These are phyloP conservation scores for Podabrus alpinus DNA, from an alignment of 2,888 invertebrate species.

Conservation along the genomic window DNA sequence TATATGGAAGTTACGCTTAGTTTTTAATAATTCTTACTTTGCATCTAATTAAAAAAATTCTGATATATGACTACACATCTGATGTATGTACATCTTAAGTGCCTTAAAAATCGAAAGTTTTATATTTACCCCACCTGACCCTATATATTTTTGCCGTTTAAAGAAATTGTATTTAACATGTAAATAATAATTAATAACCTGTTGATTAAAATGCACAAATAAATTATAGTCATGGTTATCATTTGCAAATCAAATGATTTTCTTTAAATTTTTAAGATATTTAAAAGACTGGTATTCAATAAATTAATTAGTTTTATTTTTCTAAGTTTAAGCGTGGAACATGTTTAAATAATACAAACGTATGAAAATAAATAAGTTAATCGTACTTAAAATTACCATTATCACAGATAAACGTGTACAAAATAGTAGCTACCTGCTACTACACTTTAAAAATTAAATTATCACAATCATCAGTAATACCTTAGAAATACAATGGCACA, in stretches of 20 bases:
- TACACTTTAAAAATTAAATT: neutral
- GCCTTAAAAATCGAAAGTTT: too few species aligned
- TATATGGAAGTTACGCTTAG: too few species aligned
- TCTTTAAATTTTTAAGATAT: too few species aligned
- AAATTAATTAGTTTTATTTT: neutral
- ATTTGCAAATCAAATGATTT: neutral
- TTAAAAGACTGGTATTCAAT: neutral
- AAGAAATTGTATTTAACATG: too few species aligned
- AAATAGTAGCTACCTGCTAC: neutral
- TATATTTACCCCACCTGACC: too few species aligned
- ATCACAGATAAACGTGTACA: neutral
- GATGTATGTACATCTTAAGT: too few species aligned
- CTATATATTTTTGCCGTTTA: too few species aligned
- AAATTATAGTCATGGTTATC: neutral
- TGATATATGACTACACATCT: too few species aligned
- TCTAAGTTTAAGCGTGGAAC: neutral
- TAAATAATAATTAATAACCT: neutral
- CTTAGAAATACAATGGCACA: neutral
- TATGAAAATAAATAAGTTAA: neutral
- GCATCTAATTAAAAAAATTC: too few species aligned
- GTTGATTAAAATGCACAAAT: neutral
- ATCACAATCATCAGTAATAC: neutral
- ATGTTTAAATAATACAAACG: neutral
- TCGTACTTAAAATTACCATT: neutral
- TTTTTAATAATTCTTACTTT: too few species aligned